These are phyloP conservation scores for Microctonus brassicae DNA, from an alignment of 2,888 invertebrate species.

Conservation along the genomic window DNA sequence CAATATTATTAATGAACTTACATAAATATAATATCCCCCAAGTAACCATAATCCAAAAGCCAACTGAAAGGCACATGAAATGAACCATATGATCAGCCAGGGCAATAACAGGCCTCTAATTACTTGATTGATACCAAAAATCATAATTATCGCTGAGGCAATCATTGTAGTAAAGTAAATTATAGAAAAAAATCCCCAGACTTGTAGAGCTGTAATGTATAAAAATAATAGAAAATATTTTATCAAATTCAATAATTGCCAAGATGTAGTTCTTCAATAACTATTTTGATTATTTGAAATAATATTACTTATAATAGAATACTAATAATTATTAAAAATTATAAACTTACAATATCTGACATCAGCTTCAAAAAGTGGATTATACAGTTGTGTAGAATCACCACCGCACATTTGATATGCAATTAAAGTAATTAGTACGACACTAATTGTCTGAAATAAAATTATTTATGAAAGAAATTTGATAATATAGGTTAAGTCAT, in stretches of 20 bases:
- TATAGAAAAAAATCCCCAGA: constrained; percentile 78
- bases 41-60: constrained; percentile 87
- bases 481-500: not conserved
- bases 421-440: constrained; percentile 82
- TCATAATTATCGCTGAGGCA: constrained; percentile 74
- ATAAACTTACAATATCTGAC: constrained; percentile 78
- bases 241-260: not conserved
- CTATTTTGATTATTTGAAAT: not conserved
- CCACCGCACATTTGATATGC: constrained; percentile 87
- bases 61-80: constrained; percentile 82
- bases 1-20: constrained; percentile 71
- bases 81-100: constrained; percentile 80
- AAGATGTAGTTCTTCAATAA: too few relatives aligned
- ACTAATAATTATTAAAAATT: too few relatives aligned
- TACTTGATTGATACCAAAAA: constrained; percentile 77
- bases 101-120: constrained; percentile 87
- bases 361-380: constrained; percentile 91
- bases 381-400: constrained; percentile 89
- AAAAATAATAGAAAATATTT: constrained; percentile 25
- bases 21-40: constrained; percentile 92
- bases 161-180: constrained; percentile 74
- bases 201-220: constrained; percentile 78
- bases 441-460: constrained; percentile 75
- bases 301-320: not conserved
- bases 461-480: not conserved